Base-by-base conservation (phyloP, 2,113 vertebrate genomes). In the Callorhinus ursinus region DNA sequence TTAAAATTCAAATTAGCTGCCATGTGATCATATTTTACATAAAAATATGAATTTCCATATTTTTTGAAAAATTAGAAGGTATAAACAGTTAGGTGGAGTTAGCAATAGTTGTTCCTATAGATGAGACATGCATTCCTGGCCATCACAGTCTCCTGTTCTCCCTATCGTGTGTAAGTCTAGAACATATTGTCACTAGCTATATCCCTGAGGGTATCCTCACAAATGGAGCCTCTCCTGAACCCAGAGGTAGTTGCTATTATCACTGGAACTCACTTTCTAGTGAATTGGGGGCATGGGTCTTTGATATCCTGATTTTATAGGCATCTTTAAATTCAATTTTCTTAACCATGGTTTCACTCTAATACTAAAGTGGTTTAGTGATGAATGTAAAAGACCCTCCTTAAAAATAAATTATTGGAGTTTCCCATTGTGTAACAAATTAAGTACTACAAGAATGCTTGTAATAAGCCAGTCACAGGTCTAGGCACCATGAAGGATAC, bases 1-100 rank as follows among this genome's bases (percentile, higher is more conserved):
- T 12, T 1, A n/a, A 93, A 61, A 42, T 76, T 97, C 77, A 76
- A 22, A 63, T 80, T 88, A 82, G 12, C 46, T 93, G 2, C 28
- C 15, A 55, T 76, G 51, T 93, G 55, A 86, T 89, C 74, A 74
- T 7, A 51, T 80, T 97, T 90, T 51, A 95, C 46, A 84, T 59
- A 72, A 71, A 95, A 92, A 79, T 79, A 4, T 86, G 16, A 19
- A 67, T 85, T 82, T 55, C 19, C 46, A 65, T 79, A 42, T 79
- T 71, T 85, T 83, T 72, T 61, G 0, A 36, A 91, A 72, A 81
- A 87, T 46, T 96, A 39, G 24, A 89, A 31, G 7, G 4, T 7
- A 15, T 84, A 18, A 67, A 72, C 1, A 87, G 42, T 36, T 82
- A 13, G 11, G 9, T 81, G 2, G 24, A 49, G 19, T 69, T 84